Evolutionary conservation across 2,797 vertebrate genomes (phyloP).

Genomic region (Microctenopoma stevenorrisi): DNA sequence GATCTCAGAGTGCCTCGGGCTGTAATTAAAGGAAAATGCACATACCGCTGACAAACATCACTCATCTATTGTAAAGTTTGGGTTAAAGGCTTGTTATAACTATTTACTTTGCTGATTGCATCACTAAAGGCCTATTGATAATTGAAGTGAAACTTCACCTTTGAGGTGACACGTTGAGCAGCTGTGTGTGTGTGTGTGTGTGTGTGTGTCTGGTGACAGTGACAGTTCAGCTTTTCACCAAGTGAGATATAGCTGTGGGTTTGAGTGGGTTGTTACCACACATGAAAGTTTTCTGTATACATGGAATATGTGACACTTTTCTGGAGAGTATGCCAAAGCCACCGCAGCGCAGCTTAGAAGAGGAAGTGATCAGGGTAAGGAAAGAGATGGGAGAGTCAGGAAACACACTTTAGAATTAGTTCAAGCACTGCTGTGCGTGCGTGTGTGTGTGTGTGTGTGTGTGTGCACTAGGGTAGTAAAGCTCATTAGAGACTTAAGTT

Average conservation of each 20-base stretch:
- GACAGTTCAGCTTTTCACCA: constrained; percentile 49
- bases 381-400: constrained; percentile 64
- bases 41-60: constrained; percentile 37
- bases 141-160: constrained; percentile 53
- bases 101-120: constrained; percentile 50
- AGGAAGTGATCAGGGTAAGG: constrained; percentile 69
- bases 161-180: constrained; percentile 41
- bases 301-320: constrained; percentile 61
- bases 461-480: constrained; percentile 14
- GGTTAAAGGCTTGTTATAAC: constrained; percentile 18
- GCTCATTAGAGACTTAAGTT: constrained; percentile 27
- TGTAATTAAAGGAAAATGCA: constrained; percentile 56
- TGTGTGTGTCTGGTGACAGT: constrained; percentile 34
- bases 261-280: constrained; percentile 63
- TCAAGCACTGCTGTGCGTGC: constrained; percentile 38
- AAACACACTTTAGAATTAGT: constrained; percentile 64
- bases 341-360: constrained; percentile 53
- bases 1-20: constrained; percentile 37
- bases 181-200: background rate
- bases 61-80: constrained; percentile 29
- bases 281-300: constrained; percentile 63
- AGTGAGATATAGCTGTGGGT: constrained; percentile 45
- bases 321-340: constrained; percentile 58
- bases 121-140: constrained; percentile 41
- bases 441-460: constrained; percentile 15